Conservation (phyloP, 1,140 invertebrate genomes). For the Panagrolaimus sp. region DNA sequence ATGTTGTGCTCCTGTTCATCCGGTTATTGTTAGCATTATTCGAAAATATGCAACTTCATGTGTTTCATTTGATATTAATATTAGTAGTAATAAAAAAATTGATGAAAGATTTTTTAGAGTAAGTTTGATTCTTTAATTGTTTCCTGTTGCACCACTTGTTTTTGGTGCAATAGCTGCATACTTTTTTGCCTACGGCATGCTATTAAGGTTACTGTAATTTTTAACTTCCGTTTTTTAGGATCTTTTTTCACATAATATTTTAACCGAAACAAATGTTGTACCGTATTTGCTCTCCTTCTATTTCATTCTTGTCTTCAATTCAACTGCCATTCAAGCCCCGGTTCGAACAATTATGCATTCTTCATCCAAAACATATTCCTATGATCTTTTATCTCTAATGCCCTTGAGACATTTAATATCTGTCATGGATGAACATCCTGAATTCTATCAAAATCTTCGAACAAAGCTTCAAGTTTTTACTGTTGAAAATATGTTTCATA, state of each 20-base stretch:
- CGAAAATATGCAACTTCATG: conserved; percentile 2
- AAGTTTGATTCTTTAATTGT: background rate
- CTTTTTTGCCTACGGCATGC: too few relatives aligned
- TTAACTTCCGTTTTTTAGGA: background rate
- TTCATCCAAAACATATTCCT: background rate
- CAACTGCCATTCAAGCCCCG: background rate
- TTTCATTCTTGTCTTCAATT: conserved; percentile 7
- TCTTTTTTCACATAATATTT: background rate
- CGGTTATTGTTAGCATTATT: background rate
- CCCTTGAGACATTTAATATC: background rate
- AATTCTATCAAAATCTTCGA: background rate
- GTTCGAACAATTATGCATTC: background rate
- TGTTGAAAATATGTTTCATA: background rate
- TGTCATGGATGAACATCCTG: background rate
- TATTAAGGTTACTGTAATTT: background rate
- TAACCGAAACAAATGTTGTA: background rate
- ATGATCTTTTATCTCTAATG: background rate
- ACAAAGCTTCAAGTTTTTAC: background rate
- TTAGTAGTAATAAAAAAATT: background rate
- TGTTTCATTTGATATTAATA: background rate
- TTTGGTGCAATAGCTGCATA: too few relatives aligned
- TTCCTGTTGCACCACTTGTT: too few relatives aligned
- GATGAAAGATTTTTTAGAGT: conserved; percentile 14
- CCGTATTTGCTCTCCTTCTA: background rate
- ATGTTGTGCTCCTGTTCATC: conserved; percentile 5